Conservation (phyloP, 1,140 invertebrate genomes). For the Cotesia chilonis region DNA sequence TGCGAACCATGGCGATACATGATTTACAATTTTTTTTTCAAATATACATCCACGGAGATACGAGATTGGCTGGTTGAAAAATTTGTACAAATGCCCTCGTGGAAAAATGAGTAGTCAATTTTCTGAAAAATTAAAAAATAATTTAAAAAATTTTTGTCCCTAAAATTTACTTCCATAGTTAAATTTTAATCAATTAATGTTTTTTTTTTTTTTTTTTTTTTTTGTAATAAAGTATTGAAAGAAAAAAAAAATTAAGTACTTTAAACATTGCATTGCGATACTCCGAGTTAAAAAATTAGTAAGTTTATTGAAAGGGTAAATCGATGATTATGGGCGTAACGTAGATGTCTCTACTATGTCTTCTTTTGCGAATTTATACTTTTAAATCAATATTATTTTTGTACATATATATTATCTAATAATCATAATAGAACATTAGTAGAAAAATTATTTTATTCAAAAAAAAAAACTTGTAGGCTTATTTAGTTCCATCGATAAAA, state of each 20-base stretch:
- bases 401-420: neutral
- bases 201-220: no score
- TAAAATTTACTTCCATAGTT: no score
- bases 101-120: constrained; percentile 36
- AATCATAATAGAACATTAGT: neutral
- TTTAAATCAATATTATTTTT: constrained; percentile 19
- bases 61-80: constrained; percentile 66
- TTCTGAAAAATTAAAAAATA: neutral
- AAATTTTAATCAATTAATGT: no score
- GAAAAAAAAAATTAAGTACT: neutral
- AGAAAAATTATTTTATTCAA: neutral
- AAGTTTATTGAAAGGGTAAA: constrained; percentile 12
- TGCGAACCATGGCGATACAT: constrained; percentile 59
- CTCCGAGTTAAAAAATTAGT: constrained; percentile 5
- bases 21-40: constrained; percentile 68
- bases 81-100: constrained; percentile 67
- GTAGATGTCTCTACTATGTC: constrained; percentile 24
- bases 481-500: neutral
- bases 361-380: neutral
- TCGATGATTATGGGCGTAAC: constrained; percentile 19
- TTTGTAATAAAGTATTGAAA: no score
- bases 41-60: constrained; percentile 60
- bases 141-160: neutral
- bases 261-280: neutral
- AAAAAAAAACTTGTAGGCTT: neutral